Evolutionary conservation across 2,797 vertebrate species (phyloP).

Genomic region (Acanthurus leucopareius): DNA sequence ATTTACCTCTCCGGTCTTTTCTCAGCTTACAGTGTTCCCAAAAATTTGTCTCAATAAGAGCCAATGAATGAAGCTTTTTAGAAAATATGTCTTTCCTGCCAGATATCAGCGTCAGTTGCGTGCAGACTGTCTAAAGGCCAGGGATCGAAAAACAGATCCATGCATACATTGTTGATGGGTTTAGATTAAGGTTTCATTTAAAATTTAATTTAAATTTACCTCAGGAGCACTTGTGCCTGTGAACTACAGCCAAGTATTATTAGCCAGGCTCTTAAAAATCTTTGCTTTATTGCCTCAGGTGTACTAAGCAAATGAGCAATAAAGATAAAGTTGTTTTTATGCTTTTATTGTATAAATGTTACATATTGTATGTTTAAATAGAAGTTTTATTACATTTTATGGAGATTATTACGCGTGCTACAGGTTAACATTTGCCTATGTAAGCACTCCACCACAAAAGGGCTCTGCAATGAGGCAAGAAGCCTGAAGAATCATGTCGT

Average conservation of each 20-base stretch:
- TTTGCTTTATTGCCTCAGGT: too few relatives aligned
- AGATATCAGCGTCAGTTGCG: neutral
- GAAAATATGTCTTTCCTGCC: slow-evolving; percentile 7
- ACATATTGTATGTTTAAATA: too few relatives aligned
- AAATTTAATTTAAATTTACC: neutral
- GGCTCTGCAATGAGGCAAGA: neutral
- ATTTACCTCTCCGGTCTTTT: slow-evolving; percentile 25
- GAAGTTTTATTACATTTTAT: too few relatives aligned
- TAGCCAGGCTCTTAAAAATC: too few relatives aligned
- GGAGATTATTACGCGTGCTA: too few relatives aligned
- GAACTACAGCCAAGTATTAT: too few relatives aligned
- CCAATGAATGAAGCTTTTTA: slow-evolving; percentile 4
- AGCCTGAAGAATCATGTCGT: neutral
- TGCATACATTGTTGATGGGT: neutral
- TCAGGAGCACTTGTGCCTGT: neutral
- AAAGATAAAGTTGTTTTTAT: too few relatives aligned
- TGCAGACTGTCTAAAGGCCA: neutral
- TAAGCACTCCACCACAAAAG: neutral
- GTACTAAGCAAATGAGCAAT: too few relatives aligned
- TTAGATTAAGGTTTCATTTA: neutral
- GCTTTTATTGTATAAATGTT: too few relatives aligned
- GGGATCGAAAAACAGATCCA: neutral
- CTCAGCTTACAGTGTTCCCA: slow-evolving; percentile 18
- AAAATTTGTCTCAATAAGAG: slow-evolving; percentile 2
- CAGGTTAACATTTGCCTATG: too few relatives aligned